A percentile compares a stretch with the other conserved stretches of the same genome.
Conservation (phyloP, 2,113 vertebrate genomes). For the Synchiropus splendidus region DNA sequence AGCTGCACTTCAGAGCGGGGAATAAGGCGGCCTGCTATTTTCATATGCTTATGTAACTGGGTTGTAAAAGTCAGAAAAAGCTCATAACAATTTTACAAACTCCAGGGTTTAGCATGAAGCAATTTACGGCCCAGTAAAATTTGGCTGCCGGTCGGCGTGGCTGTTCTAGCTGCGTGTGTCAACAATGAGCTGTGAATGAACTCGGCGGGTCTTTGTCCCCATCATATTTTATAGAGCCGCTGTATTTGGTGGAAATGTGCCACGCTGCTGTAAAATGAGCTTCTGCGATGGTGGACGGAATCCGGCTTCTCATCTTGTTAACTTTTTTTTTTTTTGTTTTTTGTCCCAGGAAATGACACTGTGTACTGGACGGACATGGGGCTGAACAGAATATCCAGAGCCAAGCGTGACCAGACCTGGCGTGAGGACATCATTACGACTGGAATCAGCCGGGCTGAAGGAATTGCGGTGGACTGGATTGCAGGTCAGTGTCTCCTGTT, state of each 20-base stretch:
- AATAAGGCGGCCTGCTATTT: conserved; percentile 2
- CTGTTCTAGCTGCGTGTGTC: conserved; percentile 14
- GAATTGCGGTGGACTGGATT: conserved; percentile 96
- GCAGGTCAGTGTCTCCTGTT: conserved; percentile 69
- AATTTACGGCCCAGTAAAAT: conserved; percentile 29
- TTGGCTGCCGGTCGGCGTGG: conserved; percentile 14
- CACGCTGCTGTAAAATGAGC: conserved; percentile 33
- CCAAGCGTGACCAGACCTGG: conserved; percentile 95
- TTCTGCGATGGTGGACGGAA: conserved; percentile 5
- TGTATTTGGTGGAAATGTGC: conserved; percentile 43
- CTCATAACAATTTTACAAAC: conserved; percentile 30
- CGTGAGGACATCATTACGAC: conserved; percentile 92
- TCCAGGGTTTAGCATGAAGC: conserved; percentile 26
- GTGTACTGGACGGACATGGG: conserved; percentile 99
- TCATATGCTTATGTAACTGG: conserved; percentile 25
- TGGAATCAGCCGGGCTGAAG: conserved; percentile 92
- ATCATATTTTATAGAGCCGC: conserved; percentile 28
- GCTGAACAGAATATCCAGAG: conserved; percentile 89
- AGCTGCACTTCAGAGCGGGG: conserved; percentile 9
- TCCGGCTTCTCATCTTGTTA: too few species aligned
- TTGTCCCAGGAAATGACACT: conserved; percentile 83
- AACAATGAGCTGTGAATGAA: conserved; percentile 20
- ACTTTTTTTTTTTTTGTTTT: too few species aligned
- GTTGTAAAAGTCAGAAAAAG: conserved; percentile 16
- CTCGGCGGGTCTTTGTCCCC: conserved; percentile 15